phyloP scores from a whole-genome alignment of 2,113 vertebrate species.

The Bambusicola thoracicus region DNA sequence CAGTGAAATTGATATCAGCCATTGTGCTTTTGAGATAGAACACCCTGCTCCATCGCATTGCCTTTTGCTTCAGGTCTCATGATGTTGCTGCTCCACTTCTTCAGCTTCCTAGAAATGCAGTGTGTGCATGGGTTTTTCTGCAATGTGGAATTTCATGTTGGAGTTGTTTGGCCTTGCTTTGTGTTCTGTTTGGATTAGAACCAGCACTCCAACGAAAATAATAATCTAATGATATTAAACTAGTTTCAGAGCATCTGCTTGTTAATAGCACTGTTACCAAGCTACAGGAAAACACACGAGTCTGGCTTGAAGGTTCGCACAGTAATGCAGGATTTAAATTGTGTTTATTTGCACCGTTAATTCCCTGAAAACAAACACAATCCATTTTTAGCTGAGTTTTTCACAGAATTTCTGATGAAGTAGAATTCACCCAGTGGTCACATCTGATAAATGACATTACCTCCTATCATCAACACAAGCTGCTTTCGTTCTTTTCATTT shows the following conservation, averaged over 20 bases:
- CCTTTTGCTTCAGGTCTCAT: background rate
- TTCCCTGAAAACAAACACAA: conserved; percentile 59
- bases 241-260: conserved; percentile 68
- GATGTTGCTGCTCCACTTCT: background rate
- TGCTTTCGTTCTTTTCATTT: background rate
- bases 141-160: background rate
- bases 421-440: background rate
- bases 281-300: conserved; percentile 43
- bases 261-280: conserved; percentile 62
- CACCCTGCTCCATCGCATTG: background rate
- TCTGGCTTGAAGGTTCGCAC: conserved; percentile 57
- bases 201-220: conserved; percentile 59
- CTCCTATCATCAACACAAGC: background rate
- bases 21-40: background rate
- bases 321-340: conserved; percentile 61
- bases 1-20: background rate
- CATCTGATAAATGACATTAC: conserved; percentile 5
- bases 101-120: background rate
- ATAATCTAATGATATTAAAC: conserved; percentile 74
- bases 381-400: conserved; percentile 7
- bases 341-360: conserved; percentile 71
- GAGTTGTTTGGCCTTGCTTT: conserved; percentile 67
- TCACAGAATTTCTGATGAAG: conserved; percentile 42
- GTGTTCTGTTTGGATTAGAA: conserved; percentile 66
- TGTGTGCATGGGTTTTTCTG: background rate